Evolutionary conservation across 2,888 invertebrate species (phyloP), one percentile per base, ranked within the genome.

Genomic region (Hypercompe scribonia): DNA sequence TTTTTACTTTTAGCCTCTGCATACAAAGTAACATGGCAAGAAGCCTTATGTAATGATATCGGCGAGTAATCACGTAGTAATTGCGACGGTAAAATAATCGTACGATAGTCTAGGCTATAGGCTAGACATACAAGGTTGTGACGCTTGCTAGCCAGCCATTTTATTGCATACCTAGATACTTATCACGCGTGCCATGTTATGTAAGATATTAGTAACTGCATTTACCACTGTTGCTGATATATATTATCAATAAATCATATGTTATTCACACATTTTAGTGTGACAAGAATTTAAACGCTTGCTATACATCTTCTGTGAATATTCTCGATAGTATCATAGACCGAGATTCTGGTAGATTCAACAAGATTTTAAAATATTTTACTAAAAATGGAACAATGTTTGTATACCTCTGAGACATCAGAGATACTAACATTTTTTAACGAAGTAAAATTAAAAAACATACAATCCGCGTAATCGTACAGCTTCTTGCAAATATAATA

Each of bases 61-160:
- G 54, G 39, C 28, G 24, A 61, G 34, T 58, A 61, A 79, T 83
- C 85, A 84, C 79, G 74, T 74, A 76, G 72, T 83, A 81, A 79
- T 83, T 76, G 78, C 78, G 68, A 78, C 78, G 75, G 76, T 83
- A 84, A 83, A 83, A 74, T 71, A 72, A 69, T 54, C 21, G 34
- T n/a, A 36, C 31, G 24, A 18, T 58, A 75, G 84, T 84, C 84
- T 85, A 79, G 76, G 78, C 79, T 75, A 39, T 67, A 78, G 80
- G 75, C 84, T 84, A 84, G 85, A 84, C 85, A 68, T 50, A 78
- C 81, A 81, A 83, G 63, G 81, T 79, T 79, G 76, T 66, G 70
- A 75, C 36, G 36, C 64, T 67, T 28, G 18, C 63, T 65, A 63
- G 70, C 42, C 46, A 24, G 33, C 46, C 15, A 65, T 73, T 65